Conservation (phyloP, 2,797 vertebrate genomes). For the Loris lydekkerianus region DNA sequence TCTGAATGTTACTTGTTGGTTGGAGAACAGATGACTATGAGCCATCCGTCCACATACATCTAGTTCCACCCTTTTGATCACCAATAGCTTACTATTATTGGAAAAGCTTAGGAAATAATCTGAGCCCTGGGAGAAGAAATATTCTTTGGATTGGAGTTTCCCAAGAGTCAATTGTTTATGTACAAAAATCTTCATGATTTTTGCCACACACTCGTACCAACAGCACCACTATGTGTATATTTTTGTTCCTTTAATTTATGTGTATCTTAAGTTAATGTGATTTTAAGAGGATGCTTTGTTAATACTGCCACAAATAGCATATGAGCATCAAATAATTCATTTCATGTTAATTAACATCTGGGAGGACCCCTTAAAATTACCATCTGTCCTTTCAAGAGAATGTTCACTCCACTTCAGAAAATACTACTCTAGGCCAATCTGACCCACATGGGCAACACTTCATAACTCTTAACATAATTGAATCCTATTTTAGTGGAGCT, state of each 20-base stretch:
- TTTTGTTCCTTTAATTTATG: not conserved
- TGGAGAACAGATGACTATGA: not conserved
- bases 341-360: conserved; percentile 4
- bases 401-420: not conserved
- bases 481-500: not conserved
- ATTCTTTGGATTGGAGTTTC: conserved; percentile 11
- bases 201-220: not conserved
- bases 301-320: not conserved
- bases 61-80: not conserved
- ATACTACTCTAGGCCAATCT: conserved; percentile 15
- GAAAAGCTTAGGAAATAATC: not conserved
- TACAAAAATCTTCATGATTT: not conserved
- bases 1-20: not conserved
- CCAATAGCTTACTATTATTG: not conserved
- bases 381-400: not conserved
- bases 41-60: not conserved
- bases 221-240: not conserved
- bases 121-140: not conserved
- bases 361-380: not conserved
- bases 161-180: not conserved
- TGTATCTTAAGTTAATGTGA: conserved; percentile 3
- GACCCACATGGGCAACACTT: not conserved
- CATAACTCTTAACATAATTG: not conserved
- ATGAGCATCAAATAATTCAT: not conserved
- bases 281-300: not conserved